These are phyloP conservation scores for Lamellibrachia luymesi DNA, from an alignment of 1,140 invertebrate genomes.

Conservation along the genomic window DNA sequence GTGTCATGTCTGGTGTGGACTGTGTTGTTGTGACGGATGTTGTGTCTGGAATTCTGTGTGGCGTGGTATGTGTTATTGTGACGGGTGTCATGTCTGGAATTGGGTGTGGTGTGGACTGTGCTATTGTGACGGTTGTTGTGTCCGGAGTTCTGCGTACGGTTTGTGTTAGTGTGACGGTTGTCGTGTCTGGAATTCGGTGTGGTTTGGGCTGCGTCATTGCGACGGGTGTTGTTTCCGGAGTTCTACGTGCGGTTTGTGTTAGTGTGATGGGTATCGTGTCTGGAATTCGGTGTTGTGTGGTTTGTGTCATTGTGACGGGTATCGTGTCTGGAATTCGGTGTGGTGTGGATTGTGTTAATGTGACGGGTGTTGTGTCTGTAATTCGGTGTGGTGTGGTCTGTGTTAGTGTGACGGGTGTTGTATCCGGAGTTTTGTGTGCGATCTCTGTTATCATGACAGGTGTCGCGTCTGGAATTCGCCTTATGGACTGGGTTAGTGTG, in stretches of 20 bases:
- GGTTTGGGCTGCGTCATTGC: background rate
- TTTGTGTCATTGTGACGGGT: background rate
- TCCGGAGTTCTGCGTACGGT: background rate
- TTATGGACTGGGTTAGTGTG: no score
- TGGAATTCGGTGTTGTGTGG: background rate
- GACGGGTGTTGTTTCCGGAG: background rate
- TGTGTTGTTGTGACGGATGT: background rate
- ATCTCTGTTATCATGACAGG: background rate
- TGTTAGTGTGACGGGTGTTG: background rate
- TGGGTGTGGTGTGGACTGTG: background rate
- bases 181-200: background rate
- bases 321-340: background rate
- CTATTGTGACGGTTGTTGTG: background rate
- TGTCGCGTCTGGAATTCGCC: background rate
- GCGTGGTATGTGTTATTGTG: background rate
- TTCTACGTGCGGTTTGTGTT: background rate
- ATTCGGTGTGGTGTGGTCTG: background rate
- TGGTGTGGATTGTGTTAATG: background rate
- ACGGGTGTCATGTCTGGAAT: background rate
- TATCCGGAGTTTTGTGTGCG: background rate
- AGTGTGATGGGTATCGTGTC: background rate
- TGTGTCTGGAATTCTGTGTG: background rate
- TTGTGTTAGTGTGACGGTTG: background rate
- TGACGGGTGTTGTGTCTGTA: background rate
- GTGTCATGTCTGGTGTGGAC: background rate